phyloP scores from a whole-genome alignment of 2,113 vertebrate genomes.

The Corythoichthys haematopterus region DNA sequence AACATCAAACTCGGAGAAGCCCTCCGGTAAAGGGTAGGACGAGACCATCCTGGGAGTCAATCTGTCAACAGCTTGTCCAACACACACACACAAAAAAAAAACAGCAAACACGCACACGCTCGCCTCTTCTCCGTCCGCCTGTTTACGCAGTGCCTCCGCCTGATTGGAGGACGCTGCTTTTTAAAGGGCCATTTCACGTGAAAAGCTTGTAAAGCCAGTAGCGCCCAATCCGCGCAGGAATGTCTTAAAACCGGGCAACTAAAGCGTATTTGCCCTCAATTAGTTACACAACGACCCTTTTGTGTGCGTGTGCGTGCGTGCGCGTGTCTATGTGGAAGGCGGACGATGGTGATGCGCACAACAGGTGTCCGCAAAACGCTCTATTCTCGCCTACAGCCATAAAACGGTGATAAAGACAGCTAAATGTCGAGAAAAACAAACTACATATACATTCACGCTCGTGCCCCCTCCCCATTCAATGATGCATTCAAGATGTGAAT shows the following conservation, averaged over 20 bases:
- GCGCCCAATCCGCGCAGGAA: slow-evolving; percentile 80
- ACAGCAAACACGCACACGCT: slow-evolving; percentile 44
- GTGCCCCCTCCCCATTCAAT: background rate
- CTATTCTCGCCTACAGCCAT: too few relatives aligned
- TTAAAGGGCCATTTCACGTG: slow-evolving; percentile 82
- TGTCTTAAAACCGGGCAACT: slow-evolving; percentile 74
- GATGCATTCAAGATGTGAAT: background rate
- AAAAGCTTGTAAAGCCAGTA: slow-evolving; percentile 74
- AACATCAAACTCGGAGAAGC: slow-evolving; percentile 91
- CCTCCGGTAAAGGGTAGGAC: slow-evolving; percentile 78
- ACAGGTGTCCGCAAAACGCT: slow-evolving; percentile 50
- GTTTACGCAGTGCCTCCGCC: slow-evolving; percentile 39
- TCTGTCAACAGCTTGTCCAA: background rate
- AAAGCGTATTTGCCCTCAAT: slow-evolving; percentile 68
- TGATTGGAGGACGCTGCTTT: slow-evolving; percentile 54
- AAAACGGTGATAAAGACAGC: too few relatives aligned
- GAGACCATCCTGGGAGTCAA: slow-evolving; percentile 75
- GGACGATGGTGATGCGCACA: slow-evolving; percentile 27
- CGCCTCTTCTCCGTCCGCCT: slow-evolving; percentile 30
- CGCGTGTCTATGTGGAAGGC: background rate
- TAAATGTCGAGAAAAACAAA: background rate
- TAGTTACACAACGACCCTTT: slow-evolving; percentile 82
- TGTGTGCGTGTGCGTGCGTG: slow-evolving; percentile 67
- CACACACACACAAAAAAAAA: slow-evolving; percentile 13
- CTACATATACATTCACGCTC: background rate